Evolutionary conservation across 2,113 vertebrate genomes (phyloP), one percentile per base, ranked within the genome.

Genomic region (Holacanthus passer): DNA sequence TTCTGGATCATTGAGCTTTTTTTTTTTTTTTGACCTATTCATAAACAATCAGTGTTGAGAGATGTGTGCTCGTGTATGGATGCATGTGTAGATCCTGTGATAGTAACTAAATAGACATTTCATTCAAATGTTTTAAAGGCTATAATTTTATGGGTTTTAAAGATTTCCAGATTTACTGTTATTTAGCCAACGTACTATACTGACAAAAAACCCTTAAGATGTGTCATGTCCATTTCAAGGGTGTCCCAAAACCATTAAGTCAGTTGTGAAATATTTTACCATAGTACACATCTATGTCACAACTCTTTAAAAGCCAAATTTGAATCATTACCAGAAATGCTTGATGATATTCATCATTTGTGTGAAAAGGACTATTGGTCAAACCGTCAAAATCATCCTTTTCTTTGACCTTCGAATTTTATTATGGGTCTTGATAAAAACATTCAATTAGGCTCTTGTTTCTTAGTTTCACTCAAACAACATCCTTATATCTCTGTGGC

Each of bases 11-110:
- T 10, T 76, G 35, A 74, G 64, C 27, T 35, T 31, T 59, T 79
- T 58, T 52, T 76, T n/a, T 35, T 31, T 59, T 79, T 58, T 52
- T 76, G 7, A 84, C 55, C 73, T 77, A 82, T 66, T 73, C 73
- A 82, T 79, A 84, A 65, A 79, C 53, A 72, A 80, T 5, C 35
- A 79, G 31, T 55, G 64, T 27, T 56, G 29, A 27, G 32, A 35
- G 9, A 56, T 80, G 56, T 32, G 32, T 45, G 48, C 37, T 22
- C 45, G 27, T 59, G 58, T 37, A 19, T 77, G 58, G 1, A 24
- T 59, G 35, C 3, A 19, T 47, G 41, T 82, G 41, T 56, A 59
- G 55, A 53, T 35, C 14, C 17, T 66, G n/a, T 31, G 24, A 60
- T 52, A 62, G 62, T 70, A 59, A 11, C 47, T 27, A 35, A 43